Evolutionary conservation across 2,113 vertebrate species (phyloP).

Genomic region (Anthoscopus minutus): DNA sequence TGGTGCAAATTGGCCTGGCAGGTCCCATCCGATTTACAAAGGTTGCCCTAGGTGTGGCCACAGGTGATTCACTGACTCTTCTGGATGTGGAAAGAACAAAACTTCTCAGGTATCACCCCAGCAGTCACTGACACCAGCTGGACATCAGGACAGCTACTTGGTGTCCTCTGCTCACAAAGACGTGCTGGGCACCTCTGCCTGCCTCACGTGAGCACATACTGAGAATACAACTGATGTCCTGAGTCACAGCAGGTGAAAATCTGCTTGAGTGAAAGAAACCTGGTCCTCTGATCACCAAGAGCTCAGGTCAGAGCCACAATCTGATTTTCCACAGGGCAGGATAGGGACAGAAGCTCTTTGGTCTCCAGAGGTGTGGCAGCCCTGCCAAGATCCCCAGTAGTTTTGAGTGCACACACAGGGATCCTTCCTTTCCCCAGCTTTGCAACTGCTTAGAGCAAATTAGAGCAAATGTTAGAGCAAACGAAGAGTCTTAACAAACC

Average conservation of each 20-base stretch:
- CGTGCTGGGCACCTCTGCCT: rapidly evolving
- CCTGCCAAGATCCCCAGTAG: background rate
- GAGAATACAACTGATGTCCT: background rate
- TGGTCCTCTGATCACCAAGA: background rate
- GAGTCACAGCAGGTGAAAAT: background rate
- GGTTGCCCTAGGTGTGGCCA: background rate
- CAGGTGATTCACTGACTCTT: background rate
- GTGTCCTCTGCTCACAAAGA: background rate
- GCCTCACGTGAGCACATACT: rapidly evolving
- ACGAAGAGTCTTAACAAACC: slow-evolving; percentile 2
- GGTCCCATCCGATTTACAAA: background rate
- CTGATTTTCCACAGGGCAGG: background rate
- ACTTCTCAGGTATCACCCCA: background rate
- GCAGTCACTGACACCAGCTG: background rate
- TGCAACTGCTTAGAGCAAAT: slow-evolving; percentile 12
- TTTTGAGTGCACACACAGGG: background rate
- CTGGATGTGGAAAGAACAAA: background rate
- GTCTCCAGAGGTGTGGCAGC: background rate
- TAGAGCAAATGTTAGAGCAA: too few relatives aligned
- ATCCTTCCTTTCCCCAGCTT: background rate
- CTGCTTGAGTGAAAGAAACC: background rate
- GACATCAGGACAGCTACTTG: background rate
- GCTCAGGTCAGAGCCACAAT: background rate
- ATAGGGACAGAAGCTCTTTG: background rate
- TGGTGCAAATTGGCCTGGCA: background rate